phyloP scores from a whole-genome alignment of 1,140 invertebrate genomes.

The Papilio polyxenes region DNA sequence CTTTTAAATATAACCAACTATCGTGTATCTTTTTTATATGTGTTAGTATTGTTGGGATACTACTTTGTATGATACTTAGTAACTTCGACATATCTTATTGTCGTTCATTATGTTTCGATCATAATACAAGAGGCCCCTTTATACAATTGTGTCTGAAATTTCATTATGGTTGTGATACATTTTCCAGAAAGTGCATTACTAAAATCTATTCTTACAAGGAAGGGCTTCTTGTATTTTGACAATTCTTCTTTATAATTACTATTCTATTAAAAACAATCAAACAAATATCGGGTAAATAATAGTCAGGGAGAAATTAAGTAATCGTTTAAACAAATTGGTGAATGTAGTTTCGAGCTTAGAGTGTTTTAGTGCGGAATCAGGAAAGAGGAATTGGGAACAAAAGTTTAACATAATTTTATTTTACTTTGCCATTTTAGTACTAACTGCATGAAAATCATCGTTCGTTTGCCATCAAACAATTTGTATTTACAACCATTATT shows the following conservation, averaged over 20 bases:
- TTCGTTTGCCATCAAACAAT: neutral
- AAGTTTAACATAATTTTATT: neutral
- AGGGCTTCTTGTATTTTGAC: constrained; percentile 36
- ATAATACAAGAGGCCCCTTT: neutral
- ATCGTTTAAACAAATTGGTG: neutral
- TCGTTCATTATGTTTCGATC: neutral
- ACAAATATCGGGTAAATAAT: neutral
- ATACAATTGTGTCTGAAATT: neutral
- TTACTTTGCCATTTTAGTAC: no score
- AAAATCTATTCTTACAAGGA: neutral
- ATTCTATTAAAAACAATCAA: neutral
- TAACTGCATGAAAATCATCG: neutral
- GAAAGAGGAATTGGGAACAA: constrained; percentile 35
- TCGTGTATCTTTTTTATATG: neutral
- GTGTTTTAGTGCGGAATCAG: constrained; percentile 17
- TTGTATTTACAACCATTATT: neutral
- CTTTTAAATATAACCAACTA: constrained; percentile 2
- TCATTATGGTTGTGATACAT: neutral
- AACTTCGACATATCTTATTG: neutral
- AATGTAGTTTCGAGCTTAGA: constrained; percentile 37
- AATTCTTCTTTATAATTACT: constrained; percentile 18
- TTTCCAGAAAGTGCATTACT: neutral
- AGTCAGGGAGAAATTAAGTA: neutral
- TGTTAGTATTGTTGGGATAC: neutral
- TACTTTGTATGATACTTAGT: neutral